Conservation (phyloP, 1,140 invertebrate species). For the Drosophila hydei region DNA sequence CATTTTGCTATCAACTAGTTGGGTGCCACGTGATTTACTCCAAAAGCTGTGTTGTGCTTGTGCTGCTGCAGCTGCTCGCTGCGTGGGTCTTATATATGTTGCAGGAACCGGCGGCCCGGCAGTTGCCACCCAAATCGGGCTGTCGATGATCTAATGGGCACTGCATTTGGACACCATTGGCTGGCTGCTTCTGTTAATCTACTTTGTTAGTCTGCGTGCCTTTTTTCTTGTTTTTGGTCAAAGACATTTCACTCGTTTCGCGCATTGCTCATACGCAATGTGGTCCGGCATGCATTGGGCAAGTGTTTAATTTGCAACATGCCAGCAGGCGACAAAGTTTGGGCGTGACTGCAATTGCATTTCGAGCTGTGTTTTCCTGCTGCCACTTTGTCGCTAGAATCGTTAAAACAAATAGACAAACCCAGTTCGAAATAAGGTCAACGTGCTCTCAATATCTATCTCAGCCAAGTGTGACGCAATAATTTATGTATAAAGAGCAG, state of each 20-base stretch:
- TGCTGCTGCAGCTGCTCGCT: constrained; percentile 31
- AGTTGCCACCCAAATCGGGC: constrained; percentile 33
- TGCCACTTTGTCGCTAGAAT: constrained; percentile 15
- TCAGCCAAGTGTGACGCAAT: constrained; percentile 37
- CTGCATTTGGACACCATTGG: constrained; percentile 22
- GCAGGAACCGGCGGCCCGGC: constrained; percentile 7
- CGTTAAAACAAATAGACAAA: constrained; percentile 1
- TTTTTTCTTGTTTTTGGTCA: constrained; percentile 32
- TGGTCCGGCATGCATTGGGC: constrained; percentile 24
- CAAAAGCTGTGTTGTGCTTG: constrained; percentile 25
- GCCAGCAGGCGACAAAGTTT: constrained; percentile 34
- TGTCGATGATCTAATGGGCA: constrained; percentile 64
- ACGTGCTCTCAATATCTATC: constrained; percentile 26
- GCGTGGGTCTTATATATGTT: constrained; percentile 55
- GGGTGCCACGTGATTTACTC: constrained; percentile 1
- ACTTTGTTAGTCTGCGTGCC: constrained; percentile 30
- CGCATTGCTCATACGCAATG: constrained; percentile 31
- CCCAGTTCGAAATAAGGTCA: constrained; percentile 42
- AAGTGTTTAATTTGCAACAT: constrained; percentile 39
- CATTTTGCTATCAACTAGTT: constrained; percentile 37
- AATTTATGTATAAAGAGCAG: constrained; percentile 56
- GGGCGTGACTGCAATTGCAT: constrained; percentile 6
- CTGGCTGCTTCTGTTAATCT: constrained; percentile 35
- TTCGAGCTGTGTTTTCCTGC: constrained; percentile 2
- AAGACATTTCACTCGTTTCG: constrained; percentile 33